These are phyloP conservation scores for Netelia fuscicornis DNA, from an alignment of 2,888 invertebrate genomes.

Conservation along the genomic window DNA sequence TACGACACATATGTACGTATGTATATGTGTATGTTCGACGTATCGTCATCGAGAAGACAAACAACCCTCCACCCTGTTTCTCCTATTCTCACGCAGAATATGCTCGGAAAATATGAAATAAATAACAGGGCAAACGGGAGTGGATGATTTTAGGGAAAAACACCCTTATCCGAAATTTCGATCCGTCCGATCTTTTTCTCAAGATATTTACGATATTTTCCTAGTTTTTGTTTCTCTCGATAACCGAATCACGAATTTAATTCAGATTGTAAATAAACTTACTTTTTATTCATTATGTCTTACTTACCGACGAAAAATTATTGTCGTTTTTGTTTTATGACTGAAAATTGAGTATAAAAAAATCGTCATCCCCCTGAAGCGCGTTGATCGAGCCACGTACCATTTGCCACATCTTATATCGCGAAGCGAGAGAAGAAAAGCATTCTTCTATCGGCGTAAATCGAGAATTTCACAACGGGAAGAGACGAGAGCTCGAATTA, in stretches of 20 bases:
- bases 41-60: slow-evolving; percentile 45
- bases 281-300: background rate
- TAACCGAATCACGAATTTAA: background rate
- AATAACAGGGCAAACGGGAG: slow-evolving; percentile 56
- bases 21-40: slow-evolving; percentile 22
- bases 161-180: background rate
- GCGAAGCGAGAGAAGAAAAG: background rate
- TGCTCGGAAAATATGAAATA: slow-evolving; percentile 74
- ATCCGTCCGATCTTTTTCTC: slow-evolving; percentile 13
- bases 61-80: slow-evolving; percentile 18
- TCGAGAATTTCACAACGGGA: background rate
- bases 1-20: slow-evolving; percentile 57
- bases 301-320: background rate
- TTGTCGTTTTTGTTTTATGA: background rate
- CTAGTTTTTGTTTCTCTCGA: background rate
- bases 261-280: background rate
- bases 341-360: background rate
- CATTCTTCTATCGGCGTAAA: background rate
- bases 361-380: no score
- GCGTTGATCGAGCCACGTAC: no score
- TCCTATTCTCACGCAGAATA: slow-evolving; percentile 42
- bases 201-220: slow-evolving; percentile 15
- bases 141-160: background rate
- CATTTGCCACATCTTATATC: no score
- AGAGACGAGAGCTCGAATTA: slow-evolving; percentile 20